Conservation (phyloP, 2,113 vertebrate genomes). For the Embiotoca jacksoni region DNA sequence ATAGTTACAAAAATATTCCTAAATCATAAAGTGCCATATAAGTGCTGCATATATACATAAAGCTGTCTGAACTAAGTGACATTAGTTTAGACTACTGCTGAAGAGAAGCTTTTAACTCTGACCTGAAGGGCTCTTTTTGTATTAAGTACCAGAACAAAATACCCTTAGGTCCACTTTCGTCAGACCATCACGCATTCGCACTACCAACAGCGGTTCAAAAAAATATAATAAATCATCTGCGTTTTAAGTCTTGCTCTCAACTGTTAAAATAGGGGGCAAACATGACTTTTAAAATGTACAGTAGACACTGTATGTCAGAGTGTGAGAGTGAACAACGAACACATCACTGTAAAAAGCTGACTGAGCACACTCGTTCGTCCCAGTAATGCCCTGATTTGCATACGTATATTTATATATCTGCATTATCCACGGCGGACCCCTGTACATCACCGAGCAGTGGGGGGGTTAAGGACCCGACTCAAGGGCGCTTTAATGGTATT, state of each 20-base stretch:
- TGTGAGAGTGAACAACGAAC: constrained; percentile 9
- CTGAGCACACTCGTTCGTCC: constrained; percentile 3
- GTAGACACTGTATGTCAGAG: not conserved
- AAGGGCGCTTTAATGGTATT: constrained; percentile 35
- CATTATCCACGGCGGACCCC: not conserved
- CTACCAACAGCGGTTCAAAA: not conserved
- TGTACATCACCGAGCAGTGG: constrained; percentile 3
- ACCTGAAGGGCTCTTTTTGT: not conserved
- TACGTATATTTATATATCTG: constrained; percentile 12
- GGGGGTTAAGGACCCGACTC: constrained; percentile 52
- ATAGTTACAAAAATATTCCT: too few relatives aligned
- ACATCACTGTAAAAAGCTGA: constrained; percentile 10
- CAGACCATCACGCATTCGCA: not conserved
- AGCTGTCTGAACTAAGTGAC: not conserved
- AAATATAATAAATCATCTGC: not conserved
- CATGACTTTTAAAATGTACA: not conserved
- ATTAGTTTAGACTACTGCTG: not conserved
- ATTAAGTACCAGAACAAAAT: not conserved
- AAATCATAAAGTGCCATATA: too few relatives aligned
- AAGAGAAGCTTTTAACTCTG: not conserved
- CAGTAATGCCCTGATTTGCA: constrained; percentile 31
- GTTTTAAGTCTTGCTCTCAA: not conserved
- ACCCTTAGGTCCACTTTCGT: not conserved
- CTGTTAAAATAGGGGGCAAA: not conserved
- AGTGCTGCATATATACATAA: too few relatives aligned